These are phyloP conservation scores for Platycercus adscitus DNA, from an alignment of 2,113 vertebrate species.

Conservation along the genomic window DNA sequence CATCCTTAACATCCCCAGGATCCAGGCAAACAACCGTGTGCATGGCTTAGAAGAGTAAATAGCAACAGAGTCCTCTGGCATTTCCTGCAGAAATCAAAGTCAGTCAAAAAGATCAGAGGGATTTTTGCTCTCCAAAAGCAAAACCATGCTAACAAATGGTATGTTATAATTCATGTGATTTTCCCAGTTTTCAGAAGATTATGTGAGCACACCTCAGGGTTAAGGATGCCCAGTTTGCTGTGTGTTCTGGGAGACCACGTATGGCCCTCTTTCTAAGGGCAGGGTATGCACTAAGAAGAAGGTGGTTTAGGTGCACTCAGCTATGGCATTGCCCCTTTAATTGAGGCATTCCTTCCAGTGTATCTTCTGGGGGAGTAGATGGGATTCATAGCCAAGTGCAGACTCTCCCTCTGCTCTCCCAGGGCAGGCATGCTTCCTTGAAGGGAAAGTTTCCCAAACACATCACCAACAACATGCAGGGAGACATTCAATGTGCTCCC, in stretches of 20 bases:
- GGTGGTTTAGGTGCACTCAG: not conserved
- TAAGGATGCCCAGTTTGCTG: not conserved
- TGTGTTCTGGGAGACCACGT: not conserved
- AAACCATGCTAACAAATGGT: not conserved
- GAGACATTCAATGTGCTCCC: rapidly evolving
- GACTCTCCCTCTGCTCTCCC: not conserved
- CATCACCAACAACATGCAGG: not conserved
- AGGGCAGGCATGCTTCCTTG: not conserved
- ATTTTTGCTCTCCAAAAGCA: not conserved
- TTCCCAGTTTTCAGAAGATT: not conserved
- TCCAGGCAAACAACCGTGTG: not conserved
- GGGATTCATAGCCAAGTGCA: not conserved
- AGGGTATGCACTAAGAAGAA: not conserved
- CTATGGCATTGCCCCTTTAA: not conserved
- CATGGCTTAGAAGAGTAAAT: not conserved
- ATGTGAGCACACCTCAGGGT: not conserved
- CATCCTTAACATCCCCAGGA: not conserved
- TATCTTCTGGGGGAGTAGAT: not conserved
- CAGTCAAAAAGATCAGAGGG: not conserved
- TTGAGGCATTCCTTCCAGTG: not conserved
- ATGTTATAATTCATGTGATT: not conserved
- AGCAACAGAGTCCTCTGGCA: not conserved
- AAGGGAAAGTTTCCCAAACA: not conserved
- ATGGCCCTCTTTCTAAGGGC: not conserved
- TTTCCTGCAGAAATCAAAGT: not conserved